phyloP scores from a whole-genome alignment of 2,113 vertebrate genomes.

The Psephotus haematonotus region DNA sequence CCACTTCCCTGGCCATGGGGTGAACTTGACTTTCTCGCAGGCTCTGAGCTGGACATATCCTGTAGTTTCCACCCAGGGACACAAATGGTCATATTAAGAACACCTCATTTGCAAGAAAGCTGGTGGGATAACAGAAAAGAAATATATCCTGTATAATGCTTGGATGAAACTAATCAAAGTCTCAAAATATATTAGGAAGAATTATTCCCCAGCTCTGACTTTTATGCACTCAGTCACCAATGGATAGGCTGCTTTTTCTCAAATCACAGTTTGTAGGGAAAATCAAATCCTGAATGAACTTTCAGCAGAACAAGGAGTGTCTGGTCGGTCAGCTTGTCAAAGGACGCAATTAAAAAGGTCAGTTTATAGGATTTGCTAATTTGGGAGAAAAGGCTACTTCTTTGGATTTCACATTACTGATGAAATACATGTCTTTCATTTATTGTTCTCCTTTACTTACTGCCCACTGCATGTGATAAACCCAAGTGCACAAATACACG shows the following conservation, averaged over 20 bases:
- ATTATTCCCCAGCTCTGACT: neutral
- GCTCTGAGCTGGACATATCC: neutral
- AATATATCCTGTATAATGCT: neutral
- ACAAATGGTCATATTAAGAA: neutral
- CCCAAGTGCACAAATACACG: neutral
- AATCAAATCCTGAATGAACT: neutral
- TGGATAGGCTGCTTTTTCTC: neutral
- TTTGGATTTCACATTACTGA: neutral
- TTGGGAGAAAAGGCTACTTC: neutral
- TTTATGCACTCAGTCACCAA: neutral
- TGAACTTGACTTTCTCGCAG: neutral
- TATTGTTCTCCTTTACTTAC: neutral
- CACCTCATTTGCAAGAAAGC: neutral
- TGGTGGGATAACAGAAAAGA: neutral
- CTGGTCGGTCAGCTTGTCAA: neutral
- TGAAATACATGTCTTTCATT: neutral
- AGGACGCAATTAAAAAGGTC: neutral
- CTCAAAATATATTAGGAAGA: neutral
- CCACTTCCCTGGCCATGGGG: accelerated
- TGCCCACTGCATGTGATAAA: neutral
- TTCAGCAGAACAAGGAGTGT: neutral
- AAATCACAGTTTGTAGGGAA: neutral
- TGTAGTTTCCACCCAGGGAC: neutral
- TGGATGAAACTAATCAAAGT: neutral
- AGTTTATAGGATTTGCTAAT: neutral